phyloP scores from a whole-genome alignment of 1,140 invertebrate species.

The Polyergus mexicanus region DNA sequence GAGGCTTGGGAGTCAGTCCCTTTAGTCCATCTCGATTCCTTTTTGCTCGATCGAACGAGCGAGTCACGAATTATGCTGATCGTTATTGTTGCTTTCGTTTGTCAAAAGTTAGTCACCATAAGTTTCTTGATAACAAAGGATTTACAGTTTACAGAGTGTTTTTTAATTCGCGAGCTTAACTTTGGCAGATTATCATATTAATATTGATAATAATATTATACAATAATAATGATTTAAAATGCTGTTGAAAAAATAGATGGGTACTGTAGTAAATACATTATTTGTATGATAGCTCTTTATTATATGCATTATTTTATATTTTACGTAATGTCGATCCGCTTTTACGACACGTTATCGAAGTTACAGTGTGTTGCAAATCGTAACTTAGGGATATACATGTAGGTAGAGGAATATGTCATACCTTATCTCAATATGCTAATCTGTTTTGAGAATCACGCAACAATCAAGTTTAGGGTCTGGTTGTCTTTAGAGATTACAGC shows the following conservation, averaged over 20 bases:
- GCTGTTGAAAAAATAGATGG: background rate
- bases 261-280: too few relatives aligned
- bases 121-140: background rate
- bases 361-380: background rate
- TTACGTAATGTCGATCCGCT: background rate
- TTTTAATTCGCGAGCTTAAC: background rate
- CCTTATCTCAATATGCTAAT: slow-evolving; percentile 48
- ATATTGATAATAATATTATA: background rate
- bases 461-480: slow-evolving; percentile 36
- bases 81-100: slow-evolving; percentile 67
- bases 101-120: slow-evolving; percentile 15
- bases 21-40: slow-evolving; percentile 45
- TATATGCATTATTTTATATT: background rate
- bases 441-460: slow-evolving; percentile 26
- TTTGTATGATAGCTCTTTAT: too few relatives aligned
- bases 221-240: background rate
- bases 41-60: slow-evolving; percentile 66
- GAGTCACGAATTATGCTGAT: slow-evolving; percentile 68
- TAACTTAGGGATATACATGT: slow-evolving; percentile 34
- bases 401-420: background rate
- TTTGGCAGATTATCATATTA: background rate
- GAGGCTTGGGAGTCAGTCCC: slow-evolving; percentile 31
- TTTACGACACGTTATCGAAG: background rate
- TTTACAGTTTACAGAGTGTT: background rate
- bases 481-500: slow-evolving; percentile 4